A percentile compares a stretch with the other conserved stretches of the same genome.
phyloP scores from a whole-genome alignment of 1,140 invertebrate species.

The Bombus consobrinus region DNA sequence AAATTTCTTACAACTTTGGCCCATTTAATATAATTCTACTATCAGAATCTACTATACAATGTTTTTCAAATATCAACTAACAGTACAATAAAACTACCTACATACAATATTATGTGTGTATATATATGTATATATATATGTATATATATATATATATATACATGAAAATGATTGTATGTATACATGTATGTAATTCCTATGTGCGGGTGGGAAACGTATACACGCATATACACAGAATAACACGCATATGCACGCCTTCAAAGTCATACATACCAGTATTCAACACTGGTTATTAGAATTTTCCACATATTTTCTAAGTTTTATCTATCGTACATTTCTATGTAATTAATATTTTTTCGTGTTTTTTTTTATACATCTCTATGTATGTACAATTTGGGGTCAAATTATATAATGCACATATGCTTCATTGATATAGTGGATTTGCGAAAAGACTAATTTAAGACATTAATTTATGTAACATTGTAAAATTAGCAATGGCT shows the following conservation, averaged over 20 bases:
- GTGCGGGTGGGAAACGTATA: conserved; percentile 50
- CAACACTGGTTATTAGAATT: conserved; percentile 54
- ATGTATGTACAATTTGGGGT: conserved; percentile 66
- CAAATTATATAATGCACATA: conserved; percentile 52
- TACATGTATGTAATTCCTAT: conserved; percentile 66
- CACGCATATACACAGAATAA: conserved; percentile 47
- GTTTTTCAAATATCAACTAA: conserved; percentile 73
- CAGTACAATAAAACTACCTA: conserved; percentile 72
- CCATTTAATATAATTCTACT: conserved; percentile 79
- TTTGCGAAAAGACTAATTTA: conserved; percentile 23
- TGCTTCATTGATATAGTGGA: conserved; percentile 52
- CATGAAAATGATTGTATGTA: conserved; percentile 61
- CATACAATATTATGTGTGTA: conserved; percentile 74
- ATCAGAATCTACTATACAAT: conserved; percentile 79
- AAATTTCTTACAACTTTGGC: conserved; percentile 68
- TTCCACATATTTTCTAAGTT: conserved; percentile 48
- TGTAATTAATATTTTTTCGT: conserved; percentile 46
- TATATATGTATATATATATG: conserved; percentile 61
- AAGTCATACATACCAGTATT: conserved; percentile 43
- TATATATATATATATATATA: conserved; percentile 61
- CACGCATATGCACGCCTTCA: conserved; percentile 21
- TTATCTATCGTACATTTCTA: conserved; percentile 58
- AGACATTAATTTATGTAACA: neutral
- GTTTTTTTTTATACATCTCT: conserved; percentile 38
- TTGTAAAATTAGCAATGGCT: neutral